A percentile compares a stretch with the other conserved stretches of the same genome.
Conservation (phyloP, 2,113 vertebrate genomes). For the Stigmatopora nigra region DNA sequence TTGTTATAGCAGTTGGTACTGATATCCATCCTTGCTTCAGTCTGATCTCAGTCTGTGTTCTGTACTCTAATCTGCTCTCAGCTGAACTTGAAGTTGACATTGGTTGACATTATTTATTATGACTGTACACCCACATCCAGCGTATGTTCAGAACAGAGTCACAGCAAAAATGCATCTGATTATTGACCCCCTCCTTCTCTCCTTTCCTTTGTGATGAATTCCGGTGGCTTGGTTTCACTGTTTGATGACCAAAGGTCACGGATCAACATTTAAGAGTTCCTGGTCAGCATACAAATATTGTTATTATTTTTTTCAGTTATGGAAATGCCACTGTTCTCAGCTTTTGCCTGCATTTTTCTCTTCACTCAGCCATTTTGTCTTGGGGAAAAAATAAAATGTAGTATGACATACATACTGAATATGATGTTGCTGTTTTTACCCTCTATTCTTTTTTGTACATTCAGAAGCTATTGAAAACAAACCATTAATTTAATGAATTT, state of each 20-base stretch:
- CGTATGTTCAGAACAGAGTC: slow-evolving; percentile 82
- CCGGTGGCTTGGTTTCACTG: slow-evolving; percentile 52
- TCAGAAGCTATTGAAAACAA: neutral
- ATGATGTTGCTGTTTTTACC: slow-evolving; percentile 35
- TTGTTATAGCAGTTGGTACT: slow-evolving; percentile 79
- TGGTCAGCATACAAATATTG: slow-evolving; percentile 66
- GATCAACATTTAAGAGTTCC: slow-evolving; percentile 73
- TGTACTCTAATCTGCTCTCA: slow-evolving; percentile 84
- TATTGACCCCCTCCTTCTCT: slow-evolving; percentile 72
- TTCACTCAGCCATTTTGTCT: slow-evolving; percentile 98
- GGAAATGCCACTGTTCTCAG: slow-evolving; percentile 83
- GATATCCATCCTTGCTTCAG: slow-evolving; percentile 87
- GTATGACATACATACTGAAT: slow-evolving; percentile 59
- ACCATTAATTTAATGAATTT: too few species aligned
- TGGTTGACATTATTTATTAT: slow-evolving; percentile 97
- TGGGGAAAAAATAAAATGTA: slow-evolving; percentile 69
- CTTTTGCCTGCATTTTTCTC: slow-evolving; percentile 97
- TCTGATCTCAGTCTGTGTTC: slow-evolving; percentile 80
- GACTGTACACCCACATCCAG: slow-evolving; percentile 64
- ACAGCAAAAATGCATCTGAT: slow-evolving; percentile 73
- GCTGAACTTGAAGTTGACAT: slow-evolving; percentile 92
- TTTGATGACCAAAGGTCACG: slow-evolving; percentile 92
- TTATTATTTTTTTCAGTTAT: slow-evolving; percentile 61
- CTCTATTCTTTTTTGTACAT: neutral
- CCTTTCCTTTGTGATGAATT: slow-evolving; percentile 63